A percentile compares a stretch with the other conserved stretches of the same genome.
phyloP scores from a whole-genome alignment of 2,888 invertebrate genomes.

The Megalurothrips usitatus region DNA sequence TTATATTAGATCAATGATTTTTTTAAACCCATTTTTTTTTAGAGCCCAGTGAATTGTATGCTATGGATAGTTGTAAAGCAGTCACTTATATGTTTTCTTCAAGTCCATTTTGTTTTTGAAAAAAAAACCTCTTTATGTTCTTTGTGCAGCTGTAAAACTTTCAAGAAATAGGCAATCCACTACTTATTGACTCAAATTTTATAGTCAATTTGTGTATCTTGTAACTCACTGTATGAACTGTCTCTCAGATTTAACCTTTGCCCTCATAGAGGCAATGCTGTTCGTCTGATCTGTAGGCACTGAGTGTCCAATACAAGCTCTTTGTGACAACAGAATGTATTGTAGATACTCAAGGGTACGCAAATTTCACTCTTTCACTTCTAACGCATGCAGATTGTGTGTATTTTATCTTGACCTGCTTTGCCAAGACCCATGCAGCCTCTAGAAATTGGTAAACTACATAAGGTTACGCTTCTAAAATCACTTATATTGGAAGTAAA shows the following conservation, averaged over 20 bases:
- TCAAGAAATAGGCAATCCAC: neutral
- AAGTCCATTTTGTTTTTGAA: neutral
- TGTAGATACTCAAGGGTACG: neutral
- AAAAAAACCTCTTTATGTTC: no score
- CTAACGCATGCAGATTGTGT: no score
- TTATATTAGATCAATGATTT: neutral
- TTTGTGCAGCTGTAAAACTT: neutral
- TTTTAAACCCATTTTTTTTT: neutral
- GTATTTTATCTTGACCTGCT: no score
- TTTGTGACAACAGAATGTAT: neutral
- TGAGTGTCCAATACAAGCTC: neutral
- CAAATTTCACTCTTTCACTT: no score
- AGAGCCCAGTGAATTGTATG: neutral
- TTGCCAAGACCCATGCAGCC: no score
- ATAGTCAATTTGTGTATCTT: neutral
- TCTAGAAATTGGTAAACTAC: no score
- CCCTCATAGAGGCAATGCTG: neutral
- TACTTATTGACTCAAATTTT: neutral
- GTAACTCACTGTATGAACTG: neutral
- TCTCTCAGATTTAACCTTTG: neutral
- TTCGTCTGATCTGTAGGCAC: neutral
- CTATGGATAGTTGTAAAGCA: neutral
- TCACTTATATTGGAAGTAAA: no score
- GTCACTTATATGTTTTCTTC: neutral
- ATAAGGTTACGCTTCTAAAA: no score